phyloP scores from a whole-genome alignment of 1,140 invertebrate genomes.

The Globodera ellingtonae region DNA sequence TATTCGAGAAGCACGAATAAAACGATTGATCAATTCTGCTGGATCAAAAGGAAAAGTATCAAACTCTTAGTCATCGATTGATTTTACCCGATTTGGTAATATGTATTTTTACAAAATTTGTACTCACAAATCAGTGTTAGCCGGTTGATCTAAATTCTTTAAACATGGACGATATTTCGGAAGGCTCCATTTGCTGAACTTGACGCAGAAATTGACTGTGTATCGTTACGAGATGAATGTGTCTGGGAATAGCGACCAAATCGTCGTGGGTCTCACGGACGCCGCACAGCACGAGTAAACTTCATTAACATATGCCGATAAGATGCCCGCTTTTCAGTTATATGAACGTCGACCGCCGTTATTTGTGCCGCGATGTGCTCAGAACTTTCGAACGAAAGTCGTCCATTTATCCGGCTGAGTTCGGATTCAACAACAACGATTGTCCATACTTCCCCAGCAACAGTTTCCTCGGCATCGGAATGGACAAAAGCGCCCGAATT shows the following conservation, averaged over 20 bases:
- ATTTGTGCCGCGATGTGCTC: not conserved
- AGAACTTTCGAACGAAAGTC: not conserved
- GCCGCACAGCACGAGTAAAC: too few species aligned
- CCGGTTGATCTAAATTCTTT: not conserved
- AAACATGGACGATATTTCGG: too few species aligned
- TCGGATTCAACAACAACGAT: slow-evolving; percentile 22
- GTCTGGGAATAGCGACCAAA: not conserved
- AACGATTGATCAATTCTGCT: too few species aligned
- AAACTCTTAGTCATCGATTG: too few species aligned
- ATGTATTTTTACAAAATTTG: not conserved
- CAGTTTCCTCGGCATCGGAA: slow-evolving; percentile 28
- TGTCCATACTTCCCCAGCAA: slow-evolving; percentile 27
- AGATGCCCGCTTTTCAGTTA: not conserved
- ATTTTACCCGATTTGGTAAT: too few species aligned
- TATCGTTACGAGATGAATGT: slow-evolving; percentile 5
- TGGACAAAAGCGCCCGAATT: slow-evolving; percentile 29
- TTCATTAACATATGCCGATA: not conserved
- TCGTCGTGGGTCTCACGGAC: not conserved
- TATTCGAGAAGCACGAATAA: too few species aligned
- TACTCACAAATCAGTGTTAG: too few species aligned
- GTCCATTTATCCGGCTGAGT: slow-evolving; percentile 11
- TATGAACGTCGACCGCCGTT: not conserved
- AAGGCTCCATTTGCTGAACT: not conserved
- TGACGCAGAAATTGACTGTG: not conserved
- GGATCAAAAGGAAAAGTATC: too few species aligned